Evolutionary conservation across 1,140 invertebrate species (phyloP).

Genomic region (Dendrolimus kikuchii): DNA sequence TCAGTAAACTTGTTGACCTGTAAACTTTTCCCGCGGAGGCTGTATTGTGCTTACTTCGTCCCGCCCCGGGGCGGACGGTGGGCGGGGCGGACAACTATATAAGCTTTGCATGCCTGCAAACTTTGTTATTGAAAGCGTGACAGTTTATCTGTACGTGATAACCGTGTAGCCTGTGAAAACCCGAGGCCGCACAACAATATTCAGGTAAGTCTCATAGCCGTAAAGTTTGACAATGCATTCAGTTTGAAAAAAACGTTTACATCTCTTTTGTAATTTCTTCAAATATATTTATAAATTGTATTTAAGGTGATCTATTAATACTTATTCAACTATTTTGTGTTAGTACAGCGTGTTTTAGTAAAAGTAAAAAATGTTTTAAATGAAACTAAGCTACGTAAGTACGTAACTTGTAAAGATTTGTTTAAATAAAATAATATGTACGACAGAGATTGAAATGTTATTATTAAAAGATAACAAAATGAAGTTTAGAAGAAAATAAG

Average conservation of each 20-base stretch:
- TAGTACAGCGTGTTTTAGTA: no score
- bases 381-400: no score
- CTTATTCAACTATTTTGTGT: no score
- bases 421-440: no score
- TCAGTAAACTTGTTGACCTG: constrained; percentile 15
- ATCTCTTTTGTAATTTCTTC: not conserved
- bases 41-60: constrained; percentile 15
- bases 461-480: no score
- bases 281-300: no score
- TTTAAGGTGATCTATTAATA: no score
- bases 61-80: constrained; percentile 49
- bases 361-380: no score
- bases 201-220: constrained; percentile 40
- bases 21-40: constrained; percentile 28
- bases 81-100: constrained; percentile 58
- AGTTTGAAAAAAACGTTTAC: not conserved
- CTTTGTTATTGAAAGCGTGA: constrained; percentile 56
- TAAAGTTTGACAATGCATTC: not conserved
- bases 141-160: constrained; percentile 38
- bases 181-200: constrained; percentile 18
- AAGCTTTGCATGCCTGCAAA: constrained; percentile 48
- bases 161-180: constrained; percentile 26
- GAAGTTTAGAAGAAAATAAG: no score
- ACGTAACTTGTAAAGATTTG: no score
- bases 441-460: no score